Evolutionary conservation across 2,797 vertebrate genomes (phyloP), one percentile per base, ranked within the genome.

Genomic region (Hybognathus amarus): DNA sequence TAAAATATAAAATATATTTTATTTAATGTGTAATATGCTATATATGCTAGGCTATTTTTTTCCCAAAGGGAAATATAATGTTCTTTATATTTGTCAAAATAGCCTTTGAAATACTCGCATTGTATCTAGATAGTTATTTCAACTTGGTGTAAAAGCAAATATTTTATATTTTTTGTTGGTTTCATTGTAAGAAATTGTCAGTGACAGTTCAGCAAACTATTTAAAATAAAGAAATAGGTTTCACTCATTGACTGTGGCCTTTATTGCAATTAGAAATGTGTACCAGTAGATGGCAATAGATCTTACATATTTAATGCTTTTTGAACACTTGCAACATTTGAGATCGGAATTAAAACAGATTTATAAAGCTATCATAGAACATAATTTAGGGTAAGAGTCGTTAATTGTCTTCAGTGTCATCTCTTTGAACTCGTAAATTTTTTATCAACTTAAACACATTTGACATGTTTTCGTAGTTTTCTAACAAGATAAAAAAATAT

Each of bases 261-360:
- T 80, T 80, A 52, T 85, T 82, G 85, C 85, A 24, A 88, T 90
- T 47, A 45, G 11, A 70, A 54, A 73, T 71, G 0, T 75, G 83
- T 78, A 69, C 84, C 93, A 91, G 36, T 88, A 93, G 92, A 86
- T 91, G 91, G 92, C 6, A 88, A 33, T 87, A 33, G 6, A 56
- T n/a, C 38, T 27, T 33, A 22, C 30, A 22, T 47, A 10, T 77
- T 59, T 24, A 24, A 59, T 59, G 71, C 38, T 76, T 75, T 76
- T 36, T 42, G 1, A 50, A 38, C 33, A n/a, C 36, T 74, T 74
- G 54, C 30, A 74, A 36, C 18, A 13, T 63, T 63, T 63, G 10
- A 27, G 56, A 27, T 45, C 17, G 42, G 10, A 45, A 77, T 27
- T 38, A 77, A 59, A 38, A 20, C 2, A 50, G 12, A 47, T 18